Evolutionary conservation across 2,113 vertebrate genomes (phyloP), one percentile per base, ranked within the genome.

Genomic region (Cricetomys ansorgei): DNA sequence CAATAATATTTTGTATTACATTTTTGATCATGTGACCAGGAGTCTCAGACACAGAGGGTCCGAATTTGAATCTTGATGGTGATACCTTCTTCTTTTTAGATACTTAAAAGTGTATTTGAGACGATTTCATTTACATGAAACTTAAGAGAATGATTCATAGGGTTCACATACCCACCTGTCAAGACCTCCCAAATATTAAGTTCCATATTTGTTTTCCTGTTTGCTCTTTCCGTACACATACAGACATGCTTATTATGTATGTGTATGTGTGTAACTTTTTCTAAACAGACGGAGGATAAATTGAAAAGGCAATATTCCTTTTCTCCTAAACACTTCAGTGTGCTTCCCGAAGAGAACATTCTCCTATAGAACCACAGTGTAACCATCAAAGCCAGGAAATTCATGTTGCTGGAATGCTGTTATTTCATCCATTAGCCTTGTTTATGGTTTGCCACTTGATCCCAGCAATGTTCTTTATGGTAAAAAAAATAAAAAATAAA

Each of bases 351-450:
- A 65, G 69, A 89, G 43, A 17, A 48, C 15, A 15, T 93, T 75
- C 65, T 65, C 1, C 73, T 65, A n/a, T 5, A 37, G 87, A 69
- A 83, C 50, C 65, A 45, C 65, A 81, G 40, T 73, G 48, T 67
- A 80, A 55, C 85, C 80, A 87, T 25, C 37, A 69, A 92, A 87
- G 48, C 43, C 50, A 50, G 50, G 50, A 75, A 48, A 43, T 69
- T 45, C 37, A n/a, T 45, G 34, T 53, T 62, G 16, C 29, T 45
- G 64, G 48, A n/a, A 76, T 77, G 23, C 50, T 88, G 29, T 83
- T 91, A 62, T 83, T 92, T 83, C 50, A 93, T 69, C 67, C 64
- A 9, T 76, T 91, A 76, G 40, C 31, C 29, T 76, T 95, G 34
- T 40, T 90, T 43, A 86, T 15, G 89, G 89, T 43, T 27, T 21